phyloP scores from a whole-genome alignment of 2,888 invertebrate genomes.

The Melinopterus prodromus region DNA sequence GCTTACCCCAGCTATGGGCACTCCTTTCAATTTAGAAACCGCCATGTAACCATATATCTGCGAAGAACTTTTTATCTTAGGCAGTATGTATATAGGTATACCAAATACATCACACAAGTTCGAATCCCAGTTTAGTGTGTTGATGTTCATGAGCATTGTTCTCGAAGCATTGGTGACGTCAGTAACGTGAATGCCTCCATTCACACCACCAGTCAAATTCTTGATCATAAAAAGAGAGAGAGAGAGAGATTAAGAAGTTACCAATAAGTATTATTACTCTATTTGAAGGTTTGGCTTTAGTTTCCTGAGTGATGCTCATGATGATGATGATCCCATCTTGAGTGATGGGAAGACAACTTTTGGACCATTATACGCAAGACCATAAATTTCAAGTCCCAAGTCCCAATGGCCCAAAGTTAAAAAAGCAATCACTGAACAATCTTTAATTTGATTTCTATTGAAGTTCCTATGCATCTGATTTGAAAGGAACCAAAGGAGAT shows the following conservation, averaged over 20 bases:
- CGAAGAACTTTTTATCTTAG: conserved; percentile 88
- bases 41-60: conserved; percentile 91
- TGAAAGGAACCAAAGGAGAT: background rate
- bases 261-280: background rate
- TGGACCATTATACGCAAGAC: too few relatives aligned
- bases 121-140: conserved; percentile 86
- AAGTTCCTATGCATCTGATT: too few relatives aligned
- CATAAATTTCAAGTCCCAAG: too few relatives aligned
- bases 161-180: conserved; percentile 99
- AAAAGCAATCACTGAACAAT: too few relatives aligned
- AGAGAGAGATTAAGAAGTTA: background rate
- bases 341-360: too few relatives aligned
- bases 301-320: too few relatives aligned
- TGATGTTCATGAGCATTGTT: conserved; percentile 94
- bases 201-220: conserved; percentile 74
- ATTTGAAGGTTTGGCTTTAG: too few relatives aligned
- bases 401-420: too few relatives aligned
- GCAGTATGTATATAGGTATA: conserved; percentile 83
- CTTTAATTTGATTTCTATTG: too few relatives aligned
- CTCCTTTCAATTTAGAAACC: conserved; percentile 69
- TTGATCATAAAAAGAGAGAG: background rate
- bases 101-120: conserved; percentile 86
- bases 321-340: too few relatives aligned
- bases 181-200: conserved; percentile 80
- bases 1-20: conserved; percentile 87